Evolutionary conservation across 2,888 invertebrate species (phyloP).

Genomic region (Platynereis dumerilii): DNA sequence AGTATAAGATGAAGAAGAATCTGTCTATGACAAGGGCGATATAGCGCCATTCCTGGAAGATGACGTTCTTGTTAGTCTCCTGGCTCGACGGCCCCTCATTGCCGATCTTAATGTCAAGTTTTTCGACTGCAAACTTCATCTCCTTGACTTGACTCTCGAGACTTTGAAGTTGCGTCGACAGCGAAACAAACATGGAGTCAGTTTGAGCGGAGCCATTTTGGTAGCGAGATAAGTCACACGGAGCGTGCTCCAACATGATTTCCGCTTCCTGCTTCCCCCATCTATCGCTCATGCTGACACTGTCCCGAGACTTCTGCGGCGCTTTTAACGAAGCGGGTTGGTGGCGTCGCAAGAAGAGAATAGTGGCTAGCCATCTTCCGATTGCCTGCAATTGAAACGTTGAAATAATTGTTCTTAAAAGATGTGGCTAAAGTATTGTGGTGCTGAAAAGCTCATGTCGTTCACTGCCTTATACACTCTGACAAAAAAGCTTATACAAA

Average conservation of each 20-base stretch:
- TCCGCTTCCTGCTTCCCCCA: not conserved
- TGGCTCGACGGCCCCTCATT: not conserved
- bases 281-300: not conserved
- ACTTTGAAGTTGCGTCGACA: not conserved
- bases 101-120: not conserved
- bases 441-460: too few relatives aligned
- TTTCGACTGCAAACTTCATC: not conserved
- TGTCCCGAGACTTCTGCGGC: not conserved
- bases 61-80: not conserved
- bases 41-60: conserved; percentile 14
- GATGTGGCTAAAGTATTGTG: too few relatives aligned
- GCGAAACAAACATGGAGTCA: not conserved
- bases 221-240: not conserved
- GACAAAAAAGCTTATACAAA: too few relatives aligned
- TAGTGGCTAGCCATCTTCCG: conserved; percentile 1
- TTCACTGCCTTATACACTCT: too few relatives aligned
- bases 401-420: too few relatives aligned
- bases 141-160: not conserved
- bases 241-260: conserved; percentile 1
- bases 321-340: not conserved
- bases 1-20: conserved; percentile 17
- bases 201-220: not conserved
- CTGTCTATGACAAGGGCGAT: conserved; percentile 16
- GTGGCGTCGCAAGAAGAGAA: not conserved
- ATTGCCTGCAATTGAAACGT: not conserved